Conservation (phyloP, 2,797 vertebrate genomes). For the Petrocephalus sullivani region DNA sequence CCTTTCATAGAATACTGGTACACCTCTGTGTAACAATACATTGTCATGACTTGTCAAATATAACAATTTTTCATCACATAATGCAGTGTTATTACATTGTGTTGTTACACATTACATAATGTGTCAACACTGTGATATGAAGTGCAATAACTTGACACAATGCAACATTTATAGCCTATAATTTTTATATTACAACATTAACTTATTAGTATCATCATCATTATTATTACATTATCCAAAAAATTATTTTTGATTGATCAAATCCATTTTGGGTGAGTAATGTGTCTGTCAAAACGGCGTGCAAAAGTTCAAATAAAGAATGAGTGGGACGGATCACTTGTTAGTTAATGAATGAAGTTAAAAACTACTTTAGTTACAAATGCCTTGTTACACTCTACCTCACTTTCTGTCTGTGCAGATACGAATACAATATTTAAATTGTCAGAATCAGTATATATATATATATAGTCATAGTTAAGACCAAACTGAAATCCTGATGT, state of each 20-base stretch:
- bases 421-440: not conserved
- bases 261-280: not conserved
- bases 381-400: not conserved
- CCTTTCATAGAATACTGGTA: constrained; percentile 21
- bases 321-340: not conserved
- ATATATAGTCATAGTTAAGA: not conserved
- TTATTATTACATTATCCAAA: not conserved
- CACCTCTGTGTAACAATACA: not conserved
- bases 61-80: not conserved
- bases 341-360: not conserved
- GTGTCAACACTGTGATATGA: not conserved
- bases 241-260: not conserved
- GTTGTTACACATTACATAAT: not conserved
- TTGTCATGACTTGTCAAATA: not conserved
- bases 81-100: not conserved
- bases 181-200: not conserved
- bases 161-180: not conserved
- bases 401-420: not conserved
- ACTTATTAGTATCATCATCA: not conserved
- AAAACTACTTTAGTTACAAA: not conserved
- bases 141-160: not conserved
- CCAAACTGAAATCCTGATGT: not conserved
- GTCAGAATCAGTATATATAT: not conserved
- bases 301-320: not conserved
- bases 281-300: not conserved